These are phyloP conservation scores for Tetropium fuscum DNA, from an alignment of 2,888 invertebrate species.

Conservation along the genomic window DNA sequence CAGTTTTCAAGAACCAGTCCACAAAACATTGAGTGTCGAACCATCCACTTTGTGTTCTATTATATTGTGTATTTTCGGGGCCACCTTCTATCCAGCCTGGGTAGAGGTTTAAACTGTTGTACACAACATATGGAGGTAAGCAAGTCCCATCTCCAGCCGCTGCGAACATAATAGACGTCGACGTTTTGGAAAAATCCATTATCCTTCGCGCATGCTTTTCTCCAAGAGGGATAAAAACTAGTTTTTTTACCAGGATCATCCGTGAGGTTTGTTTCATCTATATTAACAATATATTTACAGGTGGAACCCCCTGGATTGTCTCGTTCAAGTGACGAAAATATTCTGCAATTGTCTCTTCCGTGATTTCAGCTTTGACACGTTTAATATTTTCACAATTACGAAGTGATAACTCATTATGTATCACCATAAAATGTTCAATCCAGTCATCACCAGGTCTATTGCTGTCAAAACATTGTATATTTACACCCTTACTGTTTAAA, in stretches of 20 bases:
- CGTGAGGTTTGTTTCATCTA: not conserved
- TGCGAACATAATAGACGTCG: not conserved
- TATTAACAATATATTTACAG: not conserved
- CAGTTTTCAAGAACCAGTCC: not conserved
- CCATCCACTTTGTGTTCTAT: constrained; percentile 2
- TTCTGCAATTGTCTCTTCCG: not conserved
- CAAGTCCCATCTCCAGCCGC: too few species aligned
- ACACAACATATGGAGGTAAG: not conserved
- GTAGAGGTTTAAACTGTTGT: not conserved
- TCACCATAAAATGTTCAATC: constrained; percentile 19
- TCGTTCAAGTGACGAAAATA: not conserved
- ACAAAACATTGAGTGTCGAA: constrained; percentile 19
- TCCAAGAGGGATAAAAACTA: not conserved
- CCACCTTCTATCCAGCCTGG: constrained; percentile 8
- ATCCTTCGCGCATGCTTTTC: not conserved
- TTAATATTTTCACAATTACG: constrained; percentile 7
- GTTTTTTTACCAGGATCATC: not conserved
- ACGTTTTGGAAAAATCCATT: not conserved
- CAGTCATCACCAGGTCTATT: constrained; percentile 31
- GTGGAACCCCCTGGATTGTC: not conserved
- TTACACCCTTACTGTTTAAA: constrained; percentile 18
- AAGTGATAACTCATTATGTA: constrained; percentile 23
- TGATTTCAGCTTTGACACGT: not conserved
- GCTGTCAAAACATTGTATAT: constrained; percentile 25
- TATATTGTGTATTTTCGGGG: not conserved